phyloP scores from a whole-genome alignment of 2,797 vertebrate genomes.

The Chanos chanos region DNA sequence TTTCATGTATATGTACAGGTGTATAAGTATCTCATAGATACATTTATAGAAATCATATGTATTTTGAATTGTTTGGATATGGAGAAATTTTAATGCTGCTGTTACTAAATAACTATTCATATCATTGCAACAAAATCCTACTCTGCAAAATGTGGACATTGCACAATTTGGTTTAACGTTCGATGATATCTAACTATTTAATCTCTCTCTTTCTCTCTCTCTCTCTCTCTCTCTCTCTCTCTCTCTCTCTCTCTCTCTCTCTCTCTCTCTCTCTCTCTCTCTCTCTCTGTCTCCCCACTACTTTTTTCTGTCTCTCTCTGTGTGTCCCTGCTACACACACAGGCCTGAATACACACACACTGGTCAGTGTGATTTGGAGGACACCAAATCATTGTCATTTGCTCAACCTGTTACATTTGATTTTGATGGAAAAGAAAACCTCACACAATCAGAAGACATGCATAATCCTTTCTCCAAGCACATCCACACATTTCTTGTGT shows the following conservation, averaged over 20 bases:
- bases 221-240: neutral
- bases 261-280: neutral
- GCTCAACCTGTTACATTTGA: slow-evolving; percentile 23
- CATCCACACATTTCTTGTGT: slow-evolving; percentile 40
- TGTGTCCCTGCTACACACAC: slow-evolving; percentile 9
- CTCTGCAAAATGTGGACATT: too few species aligned
- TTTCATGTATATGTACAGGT: too few species aligned
- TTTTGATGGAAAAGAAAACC: slow-evolving; percentile 21
- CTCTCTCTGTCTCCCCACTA: neutral
- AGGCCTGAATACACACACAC: neutral
- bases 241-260: neutral
- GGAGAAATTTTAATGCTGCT: too few species aligned
- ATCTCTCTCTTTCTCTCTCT: neutral
- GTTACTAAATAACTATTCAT: too few species aligned
- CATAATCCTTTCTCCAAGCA: slow-evolving; percentile 36
- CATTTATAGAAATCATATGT: too few species aligned
- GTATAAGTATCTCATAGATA: too few species aligned
- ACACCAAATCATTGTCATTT: slow-evolving; percentile 12
- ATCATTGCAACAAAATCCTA: too few species aligned
- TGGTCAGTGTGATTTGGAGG: neutral
- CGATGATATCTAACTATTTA: too few species aligned
- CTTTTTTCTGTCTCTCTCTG: neutral
- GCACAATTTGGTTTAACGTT: too few species aligned
- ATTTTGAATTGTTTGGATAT: too few species aligned
- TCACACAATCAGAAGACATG: slow-evolving; percentile 31